Evolutionary conservation across 2,888 invertebrate species (phyloP).

Genomic region (Tenthredo mesomela): DNA sequence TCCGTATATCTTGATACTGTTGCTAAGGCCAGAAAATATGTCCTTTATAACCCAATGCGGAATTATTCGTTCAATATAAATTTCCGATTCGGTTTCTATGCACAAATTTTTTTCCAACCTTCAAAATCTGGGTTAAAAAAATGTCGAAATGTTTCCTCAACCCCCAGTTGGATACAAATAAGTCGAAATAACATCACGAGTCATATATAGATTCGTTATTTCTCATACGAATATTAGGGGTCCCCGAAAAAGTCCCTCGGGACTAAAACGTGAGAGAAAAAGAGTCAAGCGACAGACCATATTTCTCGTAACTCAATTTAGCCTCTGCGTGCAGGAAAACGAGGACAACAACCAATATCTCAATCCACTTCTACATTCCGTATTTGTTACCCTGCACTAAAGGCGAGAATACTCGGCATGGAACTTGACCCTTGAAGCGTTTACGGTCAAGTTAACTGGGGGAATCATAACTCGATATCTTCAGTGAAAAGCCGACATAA

Average conservation of each 20-base stretch:
- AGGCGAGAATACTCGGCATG: not conserved
- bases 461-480: slow-evolving; percentile 21
- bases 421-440: slow-evolving; percentile 40
- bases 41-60: not conserved
- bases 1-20: slow-evolving; percentile 46
- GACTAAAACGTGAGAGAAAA: not conserved
- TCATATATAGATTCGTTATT: not conserved
- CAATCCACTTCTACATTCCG: not conserved
- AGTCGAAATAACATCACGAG: not conserved
- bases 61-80: not conserved
- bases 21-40: slow-evolving; percentile 24
- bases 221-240: not conserved
- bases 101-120: not conserved
- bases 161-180: not conserved
- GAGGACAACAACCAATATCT: not conserved
- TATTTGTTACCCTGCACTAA: not conserved
- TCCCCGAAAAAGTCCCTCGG: not conserved
- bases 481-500: not conserved
- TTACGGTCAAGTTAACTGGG: slow-evolving; percentile 23
- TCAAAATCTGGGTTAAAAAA: not conserved
- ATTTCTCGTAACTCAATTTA: not conserved
- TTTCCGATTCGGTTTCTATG: not conserved
- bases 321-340: not conserved
- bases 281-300: not conserved
- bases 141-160: not conserved